These are phyloP conservation scores for Macaca mulatta DNA, from an alignment of 2,113 vertebrate species.

Conservation along the genomic window DNA sequence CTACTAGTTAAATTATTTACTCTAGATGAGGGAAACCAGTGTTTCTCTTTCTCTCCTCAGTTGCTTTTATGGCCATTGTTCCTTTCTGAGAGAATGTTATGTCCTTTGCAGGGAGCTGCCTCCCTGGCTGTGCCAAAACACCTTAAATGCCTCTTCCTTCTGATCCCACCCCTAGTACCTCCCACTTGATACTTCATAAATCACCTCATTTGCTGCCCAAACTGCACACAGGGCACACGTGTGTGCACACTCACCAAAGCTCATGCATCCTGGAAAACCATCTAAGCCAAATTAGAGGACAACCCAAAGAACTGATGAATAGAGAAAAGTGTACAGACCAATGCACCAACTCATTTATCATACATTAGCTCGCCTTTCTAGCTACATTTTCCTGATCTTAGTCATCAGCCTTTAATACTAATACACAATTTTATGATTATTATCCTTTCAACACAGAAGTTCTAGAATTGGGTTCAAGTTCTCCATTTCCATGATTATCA, in stretches of 20 bases:
- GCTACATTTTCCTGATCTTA: slow-evolving; percentile 34
- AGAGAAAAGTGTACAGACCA: background rate
- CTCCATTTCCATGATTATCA: background rate
- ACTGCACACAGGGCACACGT: background rate
- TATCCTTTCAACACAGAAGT: background rate
- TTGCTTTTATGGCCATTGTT: background rate
- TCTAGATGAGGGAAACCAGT: background rate
- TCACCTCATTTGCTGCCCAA: background rate
- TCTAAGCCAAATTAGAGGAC: background rate
- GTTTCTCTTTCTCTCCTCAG: background rate
- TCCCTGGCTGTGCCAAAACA: too few relatives aligned
- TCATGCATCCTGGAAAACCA: background rate
- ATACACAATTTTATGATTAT: slow-evolving; percentile 9
- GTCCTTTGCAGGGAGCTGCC: background rate
- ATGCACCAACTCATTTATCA: background rate
- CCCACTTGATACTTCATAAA: background rate
- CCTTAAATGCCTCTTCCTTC: background rate
- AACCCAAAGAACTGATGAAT: background rate
- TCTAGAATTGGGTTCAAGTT: background rate
- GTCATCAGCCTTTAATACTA: background rate
- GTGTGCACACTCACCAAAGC: background rate
- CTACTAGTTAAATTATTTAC: background rate
- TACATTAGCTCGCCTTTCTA: background rate
- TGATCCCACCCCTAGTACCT: background rate
- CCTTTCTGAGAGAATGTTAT: background rate